Conservation (phyloP, 2,113 vertebrate species). For the Vireo altiloquus region DNA sequence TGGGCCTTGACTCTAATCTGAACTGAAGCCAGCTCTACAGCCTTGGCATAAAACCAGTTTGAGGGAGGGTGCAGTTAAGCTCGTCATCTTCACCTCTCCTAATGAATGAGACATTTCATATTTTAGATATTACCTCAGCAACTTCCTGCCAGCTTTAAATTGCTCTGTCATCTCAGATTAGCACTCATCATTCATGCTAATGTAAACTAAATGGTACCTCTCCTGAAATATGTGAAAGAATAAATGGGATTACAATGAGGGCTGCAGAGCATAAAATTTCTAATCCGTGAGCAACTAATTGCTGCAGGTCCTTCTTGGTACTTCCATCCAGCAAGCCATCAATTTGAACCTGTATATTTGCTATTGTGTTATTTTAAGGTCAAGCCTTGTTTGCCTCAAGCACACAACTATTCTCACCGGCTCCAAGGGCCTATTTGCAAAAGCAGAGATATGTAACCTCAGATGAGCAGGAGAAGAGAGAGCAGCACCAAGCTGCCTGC, state of each 20-base stretch:
- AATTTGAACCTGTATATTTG: not conserved
- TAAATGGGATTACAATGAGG: slow-evolving; percentile 28
- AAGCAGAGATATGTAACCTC: not conserved
- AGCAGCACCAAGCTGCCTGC: not conserved
- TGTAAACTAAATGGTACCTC: slow-evolving; percentile 19
- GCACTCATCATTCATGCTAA: slow-evolving; percentile 29
- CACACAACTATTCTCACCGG: not conserved
- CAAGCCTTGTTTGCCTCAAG: slow-evolving; percentile 15
- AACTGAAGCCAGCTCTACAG: not conserved
- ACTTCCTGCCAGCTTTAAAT: slow-evolving; percentile 25
- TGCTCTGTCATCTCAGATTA: slow-evolving; percentile 45
- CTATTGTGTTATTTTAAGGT: not conserved
- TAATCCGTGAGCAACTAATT: not conserved
- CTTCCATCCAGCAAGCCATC: not conserved
- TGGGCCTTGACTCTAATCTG: not conserved
- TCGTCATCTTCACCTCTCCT: not conserved
- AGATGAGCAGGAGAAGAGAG: not conserved
- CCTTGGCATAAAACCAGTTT: not conserved
- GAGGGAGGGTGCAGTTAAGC: not conserved
- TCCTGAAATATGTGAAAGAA: slow-evolving; percentile 9
- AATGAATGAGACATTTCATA: not conserved
- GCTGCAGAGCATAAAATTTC: not conserved
- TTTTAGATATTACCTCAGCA: slow-evolving; percentile 21
- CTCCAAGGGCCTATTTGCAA: not conserved
- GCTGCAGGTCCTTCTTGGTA: not conserved